phyloP scores from a whole-genome alignment of 2,113 vertebrate species.

The Scomber colias region DNA sequence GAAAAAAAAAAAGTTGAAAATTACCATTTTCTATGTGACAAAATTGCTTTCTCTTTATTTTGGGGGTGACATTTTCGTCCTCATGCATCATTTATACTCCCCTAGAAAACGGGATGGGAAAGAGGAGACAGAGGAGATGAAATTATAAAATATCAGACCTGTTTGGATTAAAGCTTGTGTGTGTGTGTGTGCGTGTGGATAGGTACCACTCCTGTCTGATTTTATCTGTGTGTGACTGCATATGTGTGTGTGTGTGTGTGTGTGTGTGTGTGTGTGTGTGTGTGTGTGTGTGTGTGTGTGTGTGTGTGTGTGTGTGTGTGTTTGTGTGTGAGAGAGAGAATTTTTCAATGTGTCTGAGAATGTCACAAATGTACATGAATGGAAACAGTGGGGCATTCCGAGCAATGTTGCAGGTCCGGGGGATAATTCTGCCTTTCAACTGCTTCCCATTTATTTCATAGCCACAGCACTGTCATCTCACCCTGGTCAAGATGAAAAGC shows the following conservation, averaged over 20 bases:
- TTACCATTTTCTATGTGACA: slow-evolving; percentile 86
- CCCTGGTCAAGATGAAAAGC: slow-evolving; percentile 94
- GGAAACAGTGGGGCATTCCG: slow-evolving; percentile 54
- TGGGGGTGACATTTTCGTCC: slow-evolving; percentile 89
- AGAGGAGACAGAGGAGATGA: slow-evolving; percentile 86
- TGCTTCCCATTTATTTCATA: slow-evolving; percentile 95
- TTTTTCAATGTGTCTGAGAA: slow-evolving; percentile 33
- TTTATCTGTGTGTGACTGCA: slow-evolving; percentile 42
- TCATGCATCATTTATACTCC: slow-evolving; percentile 94
- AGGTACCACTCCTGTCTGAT: slow-evolving; percentile 40
- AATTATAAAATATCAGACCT: slow-evolving; percentile 88
- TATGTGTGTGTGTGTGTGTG: slow-evolving; percentile 9
- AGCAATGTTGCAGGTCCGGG: slow-evolving; percentile 92
- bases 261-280: slow-evolving; percentile 3
- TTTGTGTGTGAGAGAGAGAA: neutral
- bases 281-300: neutral
- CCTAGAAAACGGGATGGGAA: slow-evolving; percentile 80
- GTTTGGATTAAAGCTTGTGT: slow-evolving; percentile 85
- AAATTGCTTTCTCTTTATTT: slow-evolving; percentile 87
- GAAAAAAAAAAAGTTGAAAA: slow-evolving; percentile 54
- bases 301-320: neutral
- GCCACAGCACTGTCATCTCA: slow-evolving; percentile 91
- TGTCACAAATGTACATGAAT: slow-evolving; percentile 58
- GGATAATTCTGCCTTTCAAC: slow-evolving; percentile 96
- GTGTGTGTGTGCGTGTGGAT: slow-evolving; percentile 36